Evolutionary conservation across 2,888 invertebrate species (phyloP).

Genomic region (Dryococelus australis): DNA sequence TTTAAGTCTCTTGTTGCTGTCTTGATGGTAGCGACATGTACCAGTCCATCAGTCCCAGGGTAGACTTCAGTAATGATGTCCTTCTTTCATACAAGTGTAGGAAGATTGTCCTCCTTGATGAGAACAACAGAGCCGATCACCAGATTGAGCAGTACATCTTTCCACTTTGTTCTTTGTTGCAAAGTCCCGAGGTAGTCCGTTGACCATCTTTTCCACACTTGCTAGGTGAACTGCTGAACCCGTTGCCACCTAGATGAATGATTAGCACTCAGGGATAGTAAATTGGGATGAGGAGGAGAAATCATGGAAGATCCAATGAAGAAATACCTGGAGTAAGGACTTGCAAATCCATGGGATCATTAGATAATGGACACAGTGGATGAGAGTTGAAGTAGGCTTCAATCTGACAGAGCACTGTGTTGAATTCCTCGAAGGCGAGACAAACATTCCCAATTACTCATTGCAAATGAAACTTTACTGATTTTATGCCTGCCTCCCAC

Average conservation of each 20-base stretch:
- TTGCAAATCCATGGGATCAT: too few relatives aligned
- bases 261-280: not conserved
- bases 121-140: not conserved
- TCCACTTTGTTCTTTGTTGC: not conserved
- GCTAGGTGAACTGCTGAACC: constrained; percentile 17
- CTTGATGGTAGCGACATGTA: not conserved
- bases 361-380: not conserved
- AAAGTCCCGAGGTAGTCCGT: not conserved
- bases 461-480: not conserved
- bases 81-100: not conserved
- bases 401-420: constrained; percentile 4
- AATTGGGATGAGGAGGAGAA: not conserved
- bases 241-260: not conserved
- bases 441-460: not conserved
- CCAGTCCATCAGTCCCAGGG: not conserved
- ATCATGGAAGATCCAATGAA: too few relatives aligned
- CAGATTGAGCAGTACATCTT: not conserved
- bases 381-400: not conserved
- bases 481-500: constrained; percentile 16
- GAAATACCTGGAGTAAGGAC: not conserved
- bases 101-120: not conserved
- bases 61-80: not conserved
- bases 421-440: not conserved
- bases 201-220: constrained; percentile 5
- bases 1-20: too few relatives aligned